These are phyloP conservation scores for Scomber scombrus DNA, from an alignment of 2,113 vertebrate species.

Conservation along the genomic window DNA sequence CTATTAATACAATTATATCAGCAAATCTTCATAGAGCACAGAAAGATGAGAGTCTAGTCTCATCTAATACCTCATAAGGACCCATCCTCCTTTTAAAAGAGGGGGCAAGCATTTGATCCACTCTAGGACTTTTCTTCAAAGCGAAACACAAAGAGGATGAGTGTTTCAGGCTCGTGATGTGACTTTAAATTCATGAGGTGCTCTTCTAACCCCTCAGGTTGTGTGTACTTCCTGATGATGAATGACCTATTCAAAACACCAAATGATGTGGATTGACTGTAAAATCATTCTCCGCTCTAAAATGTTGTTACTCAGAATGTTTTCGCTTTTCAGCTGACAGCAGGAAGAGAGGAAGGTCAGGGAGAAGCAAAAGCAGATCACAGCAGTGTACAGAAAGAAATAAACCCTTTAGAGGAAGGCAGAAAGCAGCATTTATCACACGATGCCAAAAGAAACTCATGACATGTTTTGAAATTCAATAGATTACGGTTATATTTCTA, in stretches of 20 bases:
- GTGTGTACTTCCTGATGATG: conserved; percentile 1
- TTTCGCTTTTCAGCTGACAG: conserved; percentile 44
- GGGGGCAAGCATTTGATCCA: background rate
- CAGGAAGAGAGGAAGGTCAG: conserved; percentile 21
- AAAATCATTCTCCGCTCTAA: background rate
- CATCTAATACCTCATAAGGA: conserved; percentile 50
- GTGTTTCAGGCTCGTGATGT: background rate
- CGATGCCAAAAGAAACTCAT: background rate
- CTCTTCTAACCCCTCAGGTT: background rate
- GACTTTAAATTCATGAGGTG: background rate
- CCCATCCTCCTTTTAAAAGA: conserved; percentile 26
- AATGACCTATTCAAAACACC: conserved; percentile 24
- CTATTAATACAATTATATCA: conserved; percentile 37
- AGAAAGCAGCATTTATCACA: conserved; percentile 6
- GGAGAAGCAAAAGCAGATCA: conserved; percentile 25
- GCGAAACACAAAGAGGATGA: background rate
- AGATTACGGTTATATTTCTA: background rate
- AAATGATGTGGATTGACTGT: conserved; percentile 39
- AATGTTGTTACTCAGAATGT: background rate
- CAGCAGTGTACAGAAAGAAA: conserved; percentile 1
- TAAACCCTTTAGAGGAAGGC: background rate
- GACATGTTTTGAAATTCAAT: background rate
- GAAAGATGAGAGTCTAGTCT: conserved; percentile 43
- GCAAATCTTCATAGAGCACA: conserved; percentile 45
- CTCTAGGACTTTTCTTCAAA: background rate